Base-by-base conservation (phyloP, 2,113 vertebrate genomes). In the Murina feae region DNA sequence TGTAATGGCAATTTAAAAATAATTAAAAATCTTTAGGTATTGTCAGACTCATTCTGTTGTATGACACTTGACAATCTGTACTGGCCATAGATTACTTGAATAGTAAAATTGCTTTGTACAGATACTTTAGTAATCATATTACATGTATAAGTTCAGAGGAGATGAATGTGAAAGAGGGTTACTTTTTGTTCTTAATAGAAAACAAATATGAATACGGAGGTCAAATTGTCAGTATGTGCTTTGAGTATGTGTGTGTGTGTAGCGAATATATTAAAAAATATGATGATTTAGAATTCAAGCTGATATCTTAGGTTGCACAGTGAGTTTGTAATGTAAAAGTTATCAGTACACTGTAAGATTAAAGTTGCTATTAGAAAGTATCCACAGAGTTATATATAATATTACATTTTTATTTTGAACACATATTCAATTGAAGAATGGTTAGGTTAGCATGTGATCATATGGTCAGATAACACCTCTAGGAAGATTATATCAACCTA, bases 1-100 rank as follows among this genome's bases (percentile, higher is more conserved):
- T 94, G 16, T 69, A 94, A 83, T 91, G 93, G 72, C 53, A 97
- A 90, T 96, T 96, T 80, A 86, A 88, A 95, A 95, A 93, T 53
- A 76, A 44, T 55, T 82, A 81, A 90, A 97, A 95, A 60, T 60
- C 58, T 60, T 60, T 28, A 28, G 35, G 7, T 96, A 89, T 93
- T 96, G 85, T 81, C 25, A 94, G 39, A 90, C 76, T 85, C 94
- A 85, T 69, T 91, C 72, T 79, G 35, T 95, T 93, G 90, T 84
- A 97, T 94, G 89, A 82, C 78, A 78, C 94, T 97, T 92, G 91
- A 79, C n/a, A 89, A 80, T 84, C 75, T 96, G 35, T 66, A 83
- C 53, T 82, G 39, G 17, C 69, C 42, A 47, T 32, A 93, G 89
- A 44, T 96, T 95, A 96, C 51, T 76, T 91, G 58, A 49, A 79